Conservation (phyloP, 2,113 vertebrate species). For the Hassar affinis region DNA sequence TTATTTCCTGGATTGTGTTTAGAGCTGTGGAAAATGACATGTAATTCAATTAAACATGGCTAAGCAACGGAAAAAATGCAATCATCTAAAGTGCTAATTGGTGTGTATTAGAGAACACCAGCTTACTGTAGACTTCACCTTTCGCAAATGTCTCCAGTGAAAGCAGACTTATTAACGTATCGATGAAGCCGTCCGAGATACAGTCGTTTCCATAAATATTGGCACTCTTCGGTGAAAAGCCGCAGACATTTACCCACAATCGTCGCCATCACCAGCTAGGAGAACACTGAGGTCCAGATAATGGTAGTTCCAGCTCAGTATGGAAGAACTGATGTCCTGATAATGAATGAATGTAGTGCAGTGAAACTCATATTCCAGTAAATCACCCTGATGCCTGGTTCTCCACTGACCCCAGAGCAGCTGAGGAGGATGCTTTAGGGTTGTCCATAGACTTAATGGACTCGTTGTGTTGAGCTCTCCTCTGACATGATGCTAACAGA, state of each 20-base stretch:
- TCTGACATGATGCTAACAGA: background rate
- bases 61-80: background rate
- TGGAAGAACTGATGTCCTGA: background rate
- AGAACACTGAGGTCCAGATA: background rate
- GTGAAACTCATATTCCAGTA: background rate
- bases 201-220: background rate
- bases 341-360: background rate
- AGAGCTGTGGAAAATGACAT: background rate
- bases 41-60: constrained; percentile 8
- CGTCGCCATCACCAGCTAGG: background rate
- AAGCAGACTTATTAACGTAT: no score
- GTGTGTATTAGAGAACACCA: background rate
- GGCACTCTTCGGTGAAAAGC: background rate
- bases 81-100: constrained; percentile 9
- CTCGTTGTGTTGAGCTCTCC: background rate
- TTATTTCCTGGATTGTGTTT: constrained; percentile 7
- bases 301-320: background rate
- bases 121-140: background rate
- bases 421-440: background rate
- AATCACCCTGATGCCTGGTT: background rate
- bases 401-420: background rate
- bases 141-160: background rate
- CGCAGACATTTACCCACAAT: background rate
- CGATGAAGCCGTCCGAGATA: background rate
- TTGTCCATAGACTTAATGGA: background rate